A percentile compares a stretch with the other conserved stretches of the same genome.
phyloP scores from a whole-genome alignment of 2,797 vertebrate species.

The Parauchenoglanis ngamensis region DNA sequence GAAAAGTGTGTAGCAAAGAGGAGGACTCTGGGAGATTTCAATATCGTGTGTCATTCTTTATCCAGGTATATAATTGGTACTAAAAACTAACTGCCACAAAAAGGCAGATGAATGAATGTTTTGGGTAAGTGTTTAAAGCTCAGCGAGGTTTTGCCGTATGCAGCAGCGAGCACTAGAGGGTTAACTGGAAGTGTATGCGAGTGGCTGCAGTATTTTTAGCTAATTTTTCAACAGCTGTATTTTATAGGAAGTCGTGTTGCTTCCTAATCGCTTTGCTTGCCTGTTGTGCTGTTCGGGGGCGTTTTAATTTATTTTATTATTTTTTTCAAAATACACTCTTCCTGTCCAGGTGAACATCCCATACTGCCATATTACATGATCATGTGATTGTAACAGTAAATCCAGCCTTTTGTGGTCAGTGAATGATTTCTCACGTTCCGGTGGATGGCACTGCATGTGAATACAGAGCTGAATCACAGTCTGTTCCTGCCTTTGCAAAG shows the following conservation, averaged over 20 bases:
- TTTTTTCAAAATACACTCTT: neutral
- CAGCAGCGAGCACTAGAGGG: too few relatives aligned
- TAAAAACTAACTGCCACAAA: neutral
- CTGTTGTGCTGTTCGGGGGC: neutral
- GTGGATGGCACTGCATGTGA: slow-evolving; percentile 25
- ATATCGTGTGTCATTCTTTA: neutral
- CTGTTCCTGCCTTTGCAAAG: neutral
- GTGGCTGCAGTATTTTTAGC: neutral
- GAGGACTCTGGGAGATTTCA: neutral
- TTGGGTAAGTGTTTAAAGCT: neutral
- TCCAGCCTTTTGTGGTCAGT: neutral
- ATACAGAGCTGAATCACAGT: neutral
- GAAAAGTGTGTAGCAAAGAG: neutral
- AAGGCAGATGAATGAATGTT: neutral
- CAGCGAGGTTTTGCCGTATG: neutral
- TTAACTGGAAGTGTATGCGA: neutral
- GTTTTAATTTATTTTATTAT: neutral
- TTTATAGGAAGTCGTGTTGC: neutral
- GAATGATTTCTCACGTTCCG: neutral
- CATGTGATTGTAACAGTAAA: neutral
- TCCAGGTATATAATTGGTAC: neutral
- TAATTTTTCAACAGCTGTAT: neutral
- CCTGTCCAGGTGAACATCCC: neutral
- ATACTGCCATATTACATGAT: neutral
- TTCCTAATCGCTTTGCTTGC: neutral